phyloP scores from a whole-genome alignment of 2,113 vertebrate genomes.

The Panurus biarmicus region DNA sequence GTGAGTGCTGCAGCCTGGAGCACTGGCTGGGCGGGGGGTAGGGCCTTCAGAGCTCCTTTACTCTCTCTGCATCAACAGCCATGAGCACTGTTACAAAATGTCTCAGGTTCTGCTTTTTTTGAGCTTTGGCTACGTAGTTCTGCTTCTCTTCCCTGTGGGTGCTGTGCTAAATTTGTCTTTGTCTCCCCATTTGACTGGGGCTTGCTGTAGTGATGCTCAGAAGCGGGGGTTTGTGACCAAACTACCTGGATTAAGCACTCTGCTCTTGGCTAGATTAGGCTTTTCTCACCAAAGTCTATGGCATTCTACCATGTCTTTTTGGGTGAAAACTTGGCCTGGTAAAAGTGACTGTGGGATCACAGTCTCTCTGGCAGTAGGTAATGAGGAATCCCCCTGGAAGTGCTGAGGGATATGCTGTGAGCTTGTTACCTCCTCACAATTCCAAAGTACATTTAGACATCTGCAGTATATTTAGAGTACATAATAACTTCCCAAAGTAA shows the following conservation, averaged over 20 bases:
- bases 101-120: background rate
- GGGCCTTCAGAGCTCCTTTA: background rate
- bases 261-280: background rate
- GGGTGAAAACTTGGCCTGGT: background rate
- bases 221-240: background rate
- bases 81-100: background rate
- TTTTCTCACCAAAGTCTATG: background rate
- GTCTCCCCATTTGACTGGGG: rapidly evolving
- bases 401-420: background rate
- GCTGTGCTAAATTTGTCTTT: background rate
- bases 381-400: background rate
- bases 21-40: background rate
- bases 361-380: background rate
- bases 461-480: background rate
- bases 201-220: background rate
- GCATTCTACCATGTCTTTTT: background rate
- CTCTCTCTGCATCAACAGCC: background rate
- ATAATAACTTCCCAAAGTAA: background rate
- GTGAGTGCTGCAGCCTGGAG: conserved; percentile 73
- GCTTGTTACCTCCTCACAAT: background rate
- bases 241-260: background rate
- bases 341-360: background rate
- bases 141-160: background rate
- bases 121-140: background rate
- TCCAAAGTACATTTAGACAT: background rate